A percentile compares a stretch with the other conserved stretches of the same genome.
These are phyloP conservation scores for Morpho deidamia DNA, from an alignment of 2,888 invertebrate species.

Conservation along the genomic window DNA sequence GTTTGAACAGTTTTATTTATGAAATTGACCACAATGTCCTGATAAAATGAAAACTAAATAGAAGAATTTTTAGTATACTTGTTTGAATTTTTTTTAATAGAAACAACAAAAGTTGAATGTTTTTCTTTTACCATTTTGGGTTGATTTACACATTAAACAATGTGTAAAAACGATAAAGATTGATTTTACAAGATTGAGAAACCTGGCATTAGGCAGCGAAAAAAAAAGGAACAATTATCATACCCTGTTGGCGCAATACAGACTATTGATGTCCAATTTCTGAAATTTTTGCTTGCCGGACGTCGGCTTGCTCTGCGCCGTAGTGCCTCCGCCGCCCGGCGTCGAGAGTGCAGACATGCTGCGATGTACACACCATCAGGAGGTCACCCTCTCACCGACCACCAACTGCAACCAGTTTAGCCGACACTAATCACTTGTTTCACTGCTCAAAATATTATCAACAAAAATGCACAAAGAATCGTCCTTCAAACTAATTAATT, in stretches of 20 bases:
- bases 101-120: too few species aligned
- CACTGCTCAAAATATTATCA: conserved; percentile 28
- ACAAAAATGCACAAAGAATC: conserved; percentile 30
- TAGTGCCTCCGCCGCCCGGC: conserved; percentile 82
- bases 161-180: too few species aligned
- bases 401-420: conserved; percentile 69
- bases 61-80: too few species aligned
- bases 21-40: too few species aligned
- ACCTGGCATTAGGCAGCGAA: too few species aligned
- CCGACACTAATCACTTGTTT: conserved; percentile 34
- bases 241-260: conserved; percentile 92
- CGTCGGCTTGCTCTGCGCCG: conserved; percentile 78
- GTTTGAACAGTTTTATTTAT: too few species aligned
- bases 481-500: conserved; percentile 36
- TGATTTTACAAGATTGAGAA: too few species aligned
- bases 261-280: conserved; percentile 98
- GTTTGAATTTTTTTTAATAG: too few species aligned
- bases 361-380: conserved; percentile 94
- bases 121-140: too few species aligned
- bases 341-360: conserved; percentile 98
- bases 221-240: conserved; percentile 38
- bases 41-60: too few species aligned
- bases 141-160: too few species aligned
- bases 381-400: conserved; percentile 71
- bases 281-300: conserved; percentile 95